Base-by-base conservation (phyloP, 2,113 vertebrate species). In the Fulica atra region DNA sequence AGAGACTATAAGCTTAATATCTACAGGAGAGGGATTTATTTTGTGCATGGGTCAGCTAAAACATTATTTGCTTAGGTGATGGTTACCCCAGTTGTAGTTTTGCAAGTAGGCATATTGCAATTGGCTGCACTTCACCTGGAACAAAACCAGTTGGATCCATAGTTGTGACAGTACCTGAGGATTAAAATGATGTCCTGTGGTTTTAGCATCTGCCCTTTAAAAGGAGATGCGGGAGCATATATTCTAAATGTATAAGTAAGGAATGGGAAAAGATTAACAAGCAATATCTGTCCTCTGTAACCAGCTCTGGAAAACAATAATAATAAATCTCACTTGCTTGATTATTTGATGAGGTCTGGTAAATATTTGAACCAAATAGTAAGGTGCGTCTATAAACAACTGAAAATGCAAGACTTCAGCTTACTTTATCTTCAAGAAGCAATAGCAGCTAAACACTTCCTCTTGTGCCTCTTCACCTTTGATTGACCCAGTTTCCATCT, bases 151-250 rank as follows among this genome's bases (percentile, higher is more conserved):
- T 59, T 96, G 93, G 89, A 96, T 92, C 40, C 80, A 83, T 95
- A 93, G 76, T 92, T 89, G 81, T 88, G 95, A 94, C 91, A 83
- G 56, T 74, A 97, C 92, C 86, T 72, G 76, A 87, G 89, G 94
- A 97, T 96, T 97, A 98, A 96, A 94, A 92, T 46, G 81, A 87
- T 88, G 89, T 96, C 94, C 96, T 85, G 92, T 81, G 91, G 94
- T 95, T 97, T 96, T 72, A 86, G 89, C 95, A 97, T 97, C 97
- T 97, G 97, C 91, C 87, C 79, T 74, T 63, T 93, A 72, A 63
- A 88, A 80, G 84, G 82, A 95, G 87, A 81, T 72, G 72, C 38
- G 81, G 59, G 57, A 93, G 16, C 54, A 74, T 50, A 71, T 66
- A 78, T 85, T 87, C 56, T 93, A 94, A 70, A 93, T 36, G 31